phyloP scores from a whole-genome alignment of 2,888 invertebrate genomes.

The Meandrusa payeni region DNA sequence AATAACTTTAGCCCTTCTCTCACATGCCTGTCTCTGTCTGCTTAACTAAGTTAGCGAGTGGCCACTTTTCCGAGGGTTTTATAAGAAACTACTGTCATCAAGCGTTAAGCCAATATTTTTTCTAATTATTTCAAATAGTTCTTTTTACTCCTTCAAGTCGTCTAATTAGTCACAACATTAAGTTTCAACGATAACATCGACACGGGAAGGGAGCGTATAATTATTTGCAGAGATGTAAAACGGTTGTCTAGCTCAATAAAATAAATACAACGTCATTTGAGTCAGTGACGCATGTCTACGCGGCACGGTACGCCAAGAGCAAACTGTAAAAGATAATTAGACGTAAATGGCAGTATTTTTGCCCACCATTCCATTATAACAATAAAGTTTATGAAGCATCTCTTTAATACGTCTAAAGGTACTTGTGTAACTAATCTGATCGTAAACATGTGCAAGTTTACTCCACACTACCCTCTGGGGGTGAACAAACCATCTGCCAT shows the following conservation, averaged over 20 bases:
- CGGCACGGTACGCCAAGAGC: constrained; percentile 4
- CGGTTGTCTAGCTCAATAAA: constrained; percentile 18
- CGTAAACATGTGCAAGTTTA: constrained; percentile 1
- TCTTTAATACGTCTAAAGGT: no score
- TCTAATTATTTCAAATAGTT: no score
- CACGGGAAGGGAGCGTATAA: constrained; percentile 10
- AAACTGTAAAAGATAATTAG: constrained; percentile 16
- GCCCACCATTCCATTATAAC: background rate
- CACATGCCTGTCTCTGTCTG: no score
- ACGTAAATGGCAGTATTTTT: constrained; percentile 1
- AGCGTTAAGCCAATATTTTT: no score
- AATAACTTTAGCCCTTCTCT: no score
- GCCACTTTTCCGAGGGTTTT: no score
- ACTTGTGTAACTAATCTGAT: background rate
- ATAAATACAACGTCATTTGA: constrained; percentile 11
- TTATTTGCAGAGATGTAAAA: constrained; percentile 19
- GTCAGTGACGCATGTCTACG: constrained; percentile 11
- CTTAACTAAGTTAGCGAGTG: no score
- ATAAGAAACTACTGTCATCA: no score
- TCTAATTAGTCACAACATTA: constrained; percentile 10
- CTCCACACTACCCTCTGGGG: no score
- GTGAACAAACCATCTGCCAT: no score
- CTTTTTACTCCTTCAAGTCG: no score
- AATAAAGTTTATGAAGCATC: constrained; percentile 7
- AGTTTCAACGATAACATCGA: constrained; percentile 9